Conservation (phyloP, 2,113 vertebrate genomes). For the Shinisaurus crocodilurus region DNA sequence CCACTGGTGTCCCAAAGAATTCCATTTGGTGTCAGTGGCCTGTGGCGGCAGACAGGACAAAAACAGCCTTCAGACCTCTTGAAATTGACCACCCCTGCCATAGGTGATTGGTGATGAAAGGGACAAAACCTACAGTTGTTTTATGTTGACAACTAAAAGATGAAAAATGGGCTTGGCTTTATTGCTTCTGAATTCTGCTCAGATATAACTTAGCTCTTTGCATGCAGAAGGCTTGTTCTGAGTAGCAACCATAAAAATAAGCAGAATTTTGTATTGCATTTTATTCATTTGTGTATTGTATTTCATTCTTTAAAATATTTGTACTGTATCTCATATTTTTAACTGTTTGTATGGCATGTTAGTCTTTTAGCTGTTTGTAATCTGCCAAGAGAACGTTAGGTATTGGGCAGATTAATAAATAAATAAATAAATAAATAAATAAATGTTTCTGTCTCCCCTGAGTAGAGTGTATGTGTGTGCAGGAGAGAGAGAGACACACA, state of each 20-base stretch:
- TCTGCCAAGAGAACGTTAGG: too few species aligned
- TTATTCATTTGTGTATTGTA: too few species aligned
- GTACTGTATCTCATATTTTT: too few species aligned
- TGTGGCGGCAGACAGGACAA: too few species aligned
- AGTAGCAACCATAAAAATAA: not conserved
- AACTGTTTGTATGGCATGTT: too few species aligned
- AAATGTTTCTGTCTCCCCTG: not conserved
- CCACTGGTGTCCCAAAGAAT: too few species aligned
- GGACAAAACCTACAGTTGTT: not conserved
- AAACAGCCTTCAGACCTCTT: too few species aligned
- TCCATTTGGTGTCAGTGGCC: too few species aligned
- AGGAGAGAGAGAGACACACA: not conserved
- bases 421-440: not conserved
- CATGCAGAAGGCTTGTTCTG: not conserved
- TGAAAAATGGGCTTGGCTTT: not conserved
- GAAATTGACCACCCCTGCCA: too few species aligned
- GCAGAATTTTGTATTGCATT: not conserved
- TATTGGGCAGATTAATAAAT: too few species aligned
- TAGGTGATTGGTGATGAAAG: not conserved
- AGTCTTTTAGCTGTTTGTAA: too few species aligned
- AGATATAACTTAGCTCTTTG: not conserved
- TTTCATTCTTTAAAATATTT: too few species aligned
- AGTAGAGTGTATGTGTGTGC: not conserved
- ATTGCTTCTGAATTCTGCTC: not conserved
- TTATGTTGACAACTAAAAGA: not conserved